A percentile compares a stretch with the other conserved stretches of the same genome.
phyloP scores from a whole-genome alignment of 2,113 vertebrate species.

The Rutilus rutilus region DNA sequence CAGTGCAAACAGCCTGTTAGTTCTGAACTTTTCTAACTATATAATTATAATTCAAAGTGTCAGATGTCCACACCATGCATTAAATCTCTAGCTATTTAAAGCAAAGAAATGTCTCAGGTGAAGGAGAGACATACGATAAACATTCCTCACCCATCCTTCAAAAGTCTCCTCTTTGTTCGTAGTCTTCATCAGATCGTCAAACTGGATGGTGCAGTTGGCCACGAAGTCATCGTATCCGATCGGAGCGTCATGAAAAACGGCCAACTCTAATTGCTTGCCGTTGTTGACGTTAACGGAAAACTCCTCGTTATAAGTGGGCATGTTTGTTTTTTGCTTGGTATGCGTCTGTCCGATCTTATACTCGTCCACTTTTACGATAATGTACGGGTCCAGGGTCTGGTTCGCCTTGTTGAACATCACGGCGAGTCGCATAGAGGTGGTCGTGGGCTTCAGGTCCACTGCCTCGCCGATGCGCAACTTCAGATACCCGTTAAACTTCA shows the following conservation, averaged over 20 bases:
- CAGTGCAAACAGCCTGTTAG: not conserved
- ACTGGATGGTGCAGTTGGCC: slow-evolving; percentile 91
- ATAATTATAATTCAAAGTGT: not conserved
- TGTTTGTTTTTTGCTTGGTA: slow-evolving; percentile 94
- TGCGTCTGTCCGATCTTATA: slow-evolving; percentile 90
- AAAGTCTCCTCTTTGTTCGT: slow-evolving; percentile 83
- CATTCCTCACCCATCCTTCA: slow-evolving; percentile 91
- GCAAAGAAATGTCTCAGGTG: not conserved
- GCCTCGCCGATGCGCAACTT: slow-evolving; percentile 94
- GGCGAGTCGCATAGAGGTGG: slow-evolving; percentile 87
- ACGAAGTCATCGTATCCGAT: slow-evolving; percentile 98
- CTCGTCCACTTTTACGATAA: slow-evolving; percentile 95
- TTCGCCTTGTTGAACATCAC: slow-evolving; percentile 87
- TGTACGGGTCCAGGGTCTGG: slow-evolving; percentile 87
- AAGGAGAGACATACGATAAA: not conserved
- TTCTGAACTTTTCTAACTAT: not conserved
- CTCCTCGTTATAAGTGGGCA: slow-evolving; percentile 95
- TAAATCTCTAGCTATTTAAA: not conserved
- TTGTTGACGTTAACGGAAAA: slow-evolving; percentile 86
- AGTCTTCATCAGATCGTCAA: slow-evolving; percentile 86
- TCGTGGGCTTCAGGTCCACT: slow-evolving; percentile 91
- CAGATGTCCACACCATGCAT: not conserved
- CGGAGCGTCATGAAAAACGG: slow-evolving; percentile 95
- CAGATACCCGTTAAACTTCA: slow-evolving; percentile 95
- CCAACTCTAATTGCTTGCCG: slow-evolving; percentile 87